Evolutionary conservation across 2,888 invertebrate genomes (phyloP).

Genomic region (Abscondita cerata): DNA sequence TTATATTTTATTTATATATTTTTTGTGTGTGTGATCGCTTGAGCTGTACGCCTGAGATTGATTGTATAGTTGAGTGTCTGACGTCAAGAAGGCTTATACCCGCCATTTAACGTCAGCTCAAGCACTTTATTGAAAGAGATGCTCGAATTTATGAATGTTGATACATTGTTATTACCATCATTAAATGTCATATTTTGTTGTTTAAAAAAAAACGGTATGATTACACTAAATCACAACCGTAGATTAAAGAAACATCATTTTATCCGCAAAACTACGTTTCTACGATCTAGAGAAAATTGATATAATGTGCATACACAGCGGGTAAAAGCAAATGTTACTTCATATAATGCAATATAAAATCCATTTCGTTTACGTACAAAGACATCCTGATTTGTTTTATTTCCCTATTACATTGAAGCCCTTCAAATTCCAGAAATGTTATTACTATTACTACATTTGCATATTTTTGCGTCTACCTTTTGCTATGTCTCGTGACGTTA

Average conservation of each 20-base stretch:
- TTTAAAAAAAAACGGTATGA: no score
- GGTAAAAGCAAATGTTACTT: constrained; percentile 30
- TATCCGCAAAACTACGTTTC: constrained; percentile 17
- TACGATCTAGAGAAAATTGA: constrained; percentile 23
- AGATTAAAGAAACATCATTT: constrained; percentile 17
- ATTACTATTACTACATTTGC: constrained; percentile 20
- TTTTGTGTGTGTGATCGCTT: constrained; percentile 39
- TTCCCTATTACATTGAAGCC: constrained; percentile 29
- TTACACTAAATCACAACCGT: background rate
- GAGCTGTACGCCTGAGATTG: constrained; percentile 35
- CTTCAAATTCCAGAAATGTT: constrained; percentile 18
- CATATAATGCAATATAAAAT: constrained; percentile 37
- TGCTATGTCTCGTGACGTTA: background rate
- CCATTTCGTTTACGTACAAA: constrained; percentile 32
- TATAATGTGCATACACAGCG: constrained; percentile 22
- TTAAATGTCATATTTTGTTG: constrained; percentile 14
- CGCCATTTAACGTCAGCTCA: constrained; percentile 35
- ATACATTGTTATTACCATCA: constrained; percentile 33
- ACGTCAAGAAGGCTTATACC: constrained; percentile 35
- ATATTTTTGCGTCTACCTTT: background rate
- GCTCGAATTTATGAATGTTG: constrained; percentile 36
- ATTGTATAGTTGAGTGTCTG: constrained; percentile 37
- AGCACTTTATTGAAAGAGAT: constrained; percentile 34
- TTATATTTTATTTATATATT: constrained; percentile 36
- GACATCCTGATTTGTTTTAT: constrained; percentile 25